Percentiles rank a stretch among this genome's conserved stretches.
Conservation (phyloP, 2,113 vertebrate genomes). For the Engystomops pustulosus region DNA sequence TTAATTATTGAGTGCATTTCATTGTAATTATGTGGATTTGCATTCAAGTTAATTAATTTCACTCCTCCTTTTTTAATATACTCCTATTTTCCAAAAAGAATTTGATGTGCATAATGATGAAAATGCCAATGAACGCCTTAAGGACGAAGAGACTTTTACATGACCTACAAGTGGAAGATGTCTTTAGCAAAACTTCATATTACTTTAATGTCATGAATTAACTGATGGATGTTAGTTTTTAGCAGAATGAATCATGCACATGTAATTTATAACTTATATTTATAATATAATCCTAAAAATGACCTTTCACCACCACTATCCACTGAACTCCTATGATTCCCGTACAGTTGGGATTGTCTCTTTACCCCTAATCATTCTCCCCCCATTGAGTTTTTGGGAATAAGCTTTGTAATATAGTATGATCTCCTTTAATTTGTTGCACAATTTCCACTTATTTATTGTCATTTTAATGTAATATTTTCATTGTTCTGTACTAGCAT, state of each 20-base stretch:
- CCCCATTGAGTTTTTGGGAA: too few relatives aligned
- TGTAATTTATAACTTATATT: not conserved
- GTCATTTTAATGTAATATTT: too few relatives aligned
- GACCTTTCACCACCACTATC: too few relatives aligned
- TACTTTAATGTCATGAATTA: constrained; percentile 53
- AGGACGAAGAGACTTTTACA: constrained; percentile 54
- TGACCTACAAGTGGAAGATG: constrained; percentile 48
- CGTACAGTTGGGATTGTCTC: too few relatives aligned
- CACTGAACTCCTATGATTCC: too few relatives aligned
- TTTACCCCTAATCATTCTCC: too few relatives aligned
- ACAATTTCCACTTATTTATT: too few relatives aligned
- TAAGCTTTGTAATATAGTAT: too few relatives aligned
- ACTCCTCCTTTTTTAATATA: constrained; percentile 36
- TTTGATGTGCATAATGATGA: constrained; percentile 41
- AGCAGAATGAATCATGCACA: constrained; percentile 22
- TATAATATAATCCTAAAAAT: not conserved
- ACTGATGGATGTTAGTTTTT: constrained; percentile 13
- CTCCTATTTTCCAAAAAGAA: not conserved
- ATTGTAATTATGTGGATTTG: constrained; percentile 39
- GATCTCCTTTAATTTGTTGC: too few relatives aligned
- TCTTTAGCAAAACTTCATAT: constrained; percentile 14
- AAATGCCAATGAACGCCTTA: constrained; percentile 52
- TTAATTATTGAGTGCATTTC: constrained; percentile 40
- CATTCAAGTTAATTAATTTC: constrained; percentile 44
- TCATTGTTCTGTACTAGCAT: too few relatives aligned